Percentiles rank a stretch among this genome's conserved stretches.
Conservation (phyloP, 2,888 invertebrate genomes). For the Drosophila nigritarsus region DNA sequence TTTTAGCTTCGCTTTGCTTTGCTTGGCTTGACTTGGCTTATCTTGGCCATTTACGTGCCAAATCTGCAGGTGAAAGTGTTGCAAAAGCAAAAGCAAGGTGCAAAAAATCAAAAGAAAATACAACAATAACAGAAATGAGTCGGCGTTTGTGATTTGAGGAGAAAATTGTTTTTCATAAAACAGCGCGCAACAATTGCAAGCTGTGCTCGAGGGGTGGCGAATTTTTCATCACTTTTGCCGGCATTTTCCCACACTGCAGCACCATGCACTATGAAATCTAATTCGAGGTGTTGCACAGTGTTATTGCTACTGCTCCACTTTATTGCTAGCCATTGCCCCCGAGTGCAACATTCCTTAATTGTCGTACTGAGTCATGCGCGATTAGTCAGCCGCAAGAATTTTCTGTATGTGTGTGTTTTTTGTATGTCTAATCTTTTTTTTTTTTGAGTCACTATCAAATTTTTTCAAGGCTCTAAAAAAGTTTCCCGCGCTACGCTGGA, state of each 20-base stretch:
- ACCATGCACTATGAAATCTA: conserved; percentile 34
- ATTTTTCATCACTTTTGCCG: conserved; percentile 3
- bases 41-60: conserved; percentile 74
- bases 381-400: conserved; percentile 72
- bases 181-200: conserved; percentile 25
- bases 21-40: conserved; percentile 49
- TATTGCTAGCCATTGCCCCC: conserved; percentile 21
- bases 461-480: conserved; percentile 5
- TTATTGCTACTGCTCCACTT: conserved; percentile 45
- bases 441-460: conserved; percentile 44
- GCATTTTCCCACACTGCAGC: conserved; percentile 49
- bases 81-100: conserved; percentile 54
- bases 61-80: conserved; percentile 78
- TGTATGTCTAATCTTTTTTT: not conserved
- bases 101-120: conserved; percentile 21
- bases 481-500: conserved; percentile 48
- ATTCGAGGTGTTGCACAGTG: conserved; percentile 30
- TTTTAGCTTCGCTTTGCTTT: conserved; percentile 38
- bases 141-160: conserved; percentile 27
- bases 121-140: conserved; percentile 3
- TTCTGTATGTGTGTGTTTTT: not conserved
- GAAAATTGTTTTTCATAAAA: conserved; percentile 67
- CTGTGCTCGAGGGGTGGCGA: conserved; percentile 24
- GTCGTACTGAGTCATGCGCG: conserved; percentile 68
- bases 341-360: conserved; percentile 64